Conservation (phyloP, 2,888 invertebrate genomes). For the Syrista parreyssii region DNA sequence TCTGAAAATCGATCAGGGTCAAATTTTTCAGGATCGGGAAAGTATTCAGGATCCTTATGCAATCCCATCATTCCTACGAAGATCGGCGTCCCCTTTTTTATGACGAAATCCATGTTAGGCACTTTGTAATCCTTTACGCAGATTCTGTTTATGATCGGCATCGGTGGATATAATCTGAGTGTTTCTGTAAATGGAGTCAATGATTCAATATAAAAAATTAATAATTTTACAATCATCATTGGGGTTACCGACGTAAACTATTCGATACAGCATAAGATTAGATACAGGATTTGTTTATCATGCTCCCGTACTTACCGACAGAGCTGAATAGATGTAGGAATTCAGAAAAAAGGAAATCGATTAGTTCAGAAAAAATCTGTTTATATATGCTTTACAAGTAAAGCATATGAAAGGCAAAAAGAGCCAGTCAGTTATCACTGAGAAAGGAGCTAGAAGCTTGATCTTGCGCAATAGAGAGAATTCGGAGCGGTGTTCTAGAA, state of each 20-base stretch:
- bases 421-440: no score
- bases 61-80: slow-evolving; percentile 60
- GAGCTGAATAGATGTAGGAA: no score
- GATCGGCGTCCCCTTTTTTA: slow-evolving; percentile 57
- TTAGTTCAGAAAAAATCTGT: no score
- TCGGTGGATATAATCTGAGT: slow-evolving; percentile 66
- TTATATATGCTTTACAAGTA: no score
- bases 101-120: slow-evolving; percentile 44
- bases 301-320: no score
- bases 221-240: not conserved
- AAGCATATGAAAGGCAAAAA: no score
- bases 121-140: slow-evolving; percentile 56
- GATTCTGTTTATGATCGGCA: slow-evolving; percentile 54
- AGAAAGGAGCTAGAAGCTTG: no score
- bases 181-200: slow-evolving; percentile 57
- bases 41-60: slow-evolving; percentile 65
- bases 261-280: no score
- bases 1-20: slow-evolving; percentile 65
- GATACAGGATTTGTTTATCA: no score
- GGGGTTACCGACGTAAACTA: not conserved
- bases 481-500: no score
- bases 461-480: no score
- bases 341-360: no score
- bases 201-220: not conserved
- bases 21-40: slow-evolving; percentile 63